phyloP scores from a whole-genome alignment of 2,113 vertebrate species.

The Gallinago undulata region DNA sequence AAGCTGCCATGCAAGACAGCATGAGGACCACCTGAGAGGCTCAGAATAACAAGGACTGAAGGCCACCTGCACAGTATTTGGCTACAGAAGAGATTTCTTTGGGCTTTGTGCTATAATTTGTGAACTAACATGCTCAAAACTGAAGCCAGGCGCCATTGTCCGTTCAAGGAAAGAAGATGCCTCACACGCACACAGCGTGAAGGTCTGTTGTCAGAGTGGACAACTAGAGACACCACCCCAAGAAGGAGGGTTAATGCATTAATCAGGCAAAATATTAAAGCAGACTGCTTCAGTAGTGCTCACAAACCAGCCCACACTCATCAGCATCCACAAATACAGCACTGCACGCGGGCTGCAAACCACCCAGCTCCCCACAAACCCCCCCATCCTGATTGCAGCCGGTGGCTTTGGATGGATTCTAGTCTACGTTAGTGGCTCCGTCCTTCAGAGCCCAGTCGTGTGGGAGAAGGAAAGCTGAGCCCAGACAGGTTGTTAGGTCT shows the following conservation, averaged over 20 bases:
- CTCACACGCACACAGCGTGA: rapidly evolving
- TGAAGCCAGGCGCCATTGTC: background rate
- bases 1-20: background rate
- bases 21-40: background rate
- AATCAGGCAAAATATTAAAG: background rate
- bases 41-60: background rate
- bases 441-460: background rate
- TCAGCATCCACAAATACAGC: background rate
- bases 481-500: background rate
- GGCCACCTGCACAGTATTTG: background rate
- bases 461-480: background rate
- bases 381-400: background rate
- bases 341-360: background rate
- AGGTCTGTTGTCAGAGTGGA: background rate
- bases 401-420: background rate
- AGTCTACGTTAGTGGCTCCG: background rate
- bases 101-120: background rate
- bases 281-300: background rate
- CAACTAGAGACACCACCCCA: background rate
- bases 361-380: background rate
- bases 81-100: background rate
- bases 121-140: background rate
- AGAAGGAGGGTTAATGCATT: background rate
- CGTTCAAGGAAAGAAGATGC: background rate
- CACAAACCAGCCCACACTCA: background rate